A percentile compares a stretch with the other conserved stretches of the same genome.
These are phyloP conservation scores for Orchesella cincta DNA, from an alignment of 1,140 invertebrate species.

Conservation along the genomic window DNA sequence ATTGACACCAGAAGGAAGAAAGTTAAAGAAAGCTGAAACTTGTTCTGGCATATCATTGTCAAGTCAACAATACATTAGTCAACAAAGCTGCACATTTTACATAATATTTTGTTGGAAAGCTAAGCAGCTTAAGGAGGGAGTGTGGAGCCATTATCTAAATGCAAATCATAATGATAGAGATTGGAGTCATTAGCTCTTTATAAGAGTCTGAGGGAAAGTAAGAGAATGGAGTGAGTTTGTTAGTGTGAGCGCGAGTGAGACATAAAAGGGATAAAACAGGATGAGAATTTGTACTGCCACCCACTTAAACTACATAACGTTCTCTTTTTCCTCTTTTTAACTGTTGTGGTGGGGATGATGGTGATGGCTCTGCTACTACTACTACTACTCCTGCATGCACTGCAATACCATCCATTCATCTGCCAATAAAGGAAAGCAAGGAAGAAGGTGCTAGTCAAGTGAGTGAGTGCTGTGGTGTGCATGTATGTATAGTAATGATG, in stretches of 20 bases:
- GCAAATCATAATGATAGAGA: conserved; percentile 27
- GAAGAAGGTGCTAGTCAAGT: not conserved
- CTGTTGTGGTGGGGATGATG: not conserved
- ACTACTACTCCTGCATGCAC: not conserved
- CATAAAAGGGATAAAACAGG: conserved; percentile 29
- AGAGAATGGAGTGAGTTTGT: not conserved
- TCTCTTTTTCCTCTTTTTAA: too few species aligned
- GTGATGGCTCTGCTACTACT: not conserved
- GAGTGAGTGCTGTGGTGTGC: not conserved
- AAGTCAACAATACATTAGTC: too few species aligned
- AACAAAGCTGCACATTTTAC: too few species aligned
- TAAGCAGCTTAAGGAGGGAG: too few species aligned
- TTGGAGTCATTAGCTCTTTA: conserved; percentile 20
- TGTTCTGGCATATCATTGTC: too few species aligned
- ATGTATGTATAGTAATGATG: not conserved
- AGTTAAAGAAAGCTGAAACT: too few species aligned
- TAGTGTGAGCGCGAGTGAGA: not conserved
- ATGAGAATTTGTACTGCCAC: conserved; percentile 28
- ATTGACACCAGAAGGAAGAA: too few species aligned
- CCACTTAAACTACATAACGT: conserved; percentile 27
- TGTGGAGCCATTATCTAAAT: conserved; percentile 30
- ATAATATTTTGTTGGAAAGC: too few species aligned
- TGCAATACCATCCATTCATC: conserved; percentile 5
- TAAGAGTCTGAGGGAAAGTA: not conserved
- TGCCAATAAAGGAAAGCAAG: not conserved